These are phyloP conservation scores for Megathymus violae DNA, from an alignment of 1,140 invertebrate genomes.

Conservation along the genomic window DNA sequence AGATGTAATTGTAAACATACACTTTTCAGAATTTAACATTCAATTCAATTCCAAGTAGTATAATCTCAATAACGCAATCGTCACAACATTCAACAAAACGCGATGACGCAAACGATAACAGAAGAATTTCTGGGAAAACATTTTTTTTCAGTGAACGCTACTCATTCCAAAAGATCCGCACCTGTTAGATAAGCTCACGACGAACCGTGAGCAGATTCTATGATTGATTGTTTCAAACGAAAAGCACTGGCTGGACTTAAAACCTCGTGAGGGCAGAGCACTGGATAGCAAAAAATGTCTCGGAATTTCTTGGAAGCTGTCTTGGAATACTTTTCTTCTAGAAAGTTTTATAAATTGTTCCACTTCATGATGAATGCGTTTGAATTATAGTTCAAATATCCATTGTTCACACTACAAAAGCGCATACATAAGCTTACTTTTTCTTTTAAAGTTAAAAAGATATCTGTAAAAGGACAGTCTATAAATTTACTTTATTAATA, in stretches of 20 bases:
- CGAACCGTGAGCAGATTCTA: constrained; percentile 17
- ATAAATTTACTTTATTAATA: neutral
- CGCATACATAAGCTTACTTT: neutral
- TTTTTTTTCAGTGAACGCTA: constrained; percentile 24
- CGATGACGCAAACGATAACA: constrained; percentile 27
- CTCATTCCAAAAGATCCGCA: constrained; percentile 31
- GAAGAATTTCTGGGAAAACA: constrained; percentile 18
- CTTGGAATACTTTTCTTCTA: constrained; percentile 9
- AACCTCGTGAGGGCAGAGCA: constrained; percentile 15
- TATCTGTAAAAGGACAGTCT: too few relatives aligned
- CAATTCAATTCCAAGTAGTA: neutral
- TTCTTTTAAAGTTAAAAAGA: too few relatives aligned
- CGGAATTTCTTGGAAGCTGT: constrained; percentile 15
- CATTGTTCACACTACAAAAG: neutral
- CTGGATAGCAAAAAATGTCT: constrained; percentile 16
- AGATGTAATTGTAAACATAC: neutral
- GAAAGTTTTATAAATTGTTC: neutral
- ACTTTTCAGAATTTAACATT: neutral
- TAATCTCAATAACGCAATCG: constrained; percentile 19
- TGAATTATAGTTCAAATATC: neutral
- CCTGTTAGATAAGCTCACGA: constrained; percentile 28
- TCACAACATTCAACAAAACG: constrained; percentile 13
- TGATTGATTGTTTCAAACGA: constrained; percentile 31
- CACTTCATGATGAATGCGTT: neutral
- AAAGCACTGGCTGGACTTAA: constrained; percentile 24